phyloP scores from a whole-genome alignment of 2,797 vertebrate species.

The Loris lydekkerianus region DNA sequence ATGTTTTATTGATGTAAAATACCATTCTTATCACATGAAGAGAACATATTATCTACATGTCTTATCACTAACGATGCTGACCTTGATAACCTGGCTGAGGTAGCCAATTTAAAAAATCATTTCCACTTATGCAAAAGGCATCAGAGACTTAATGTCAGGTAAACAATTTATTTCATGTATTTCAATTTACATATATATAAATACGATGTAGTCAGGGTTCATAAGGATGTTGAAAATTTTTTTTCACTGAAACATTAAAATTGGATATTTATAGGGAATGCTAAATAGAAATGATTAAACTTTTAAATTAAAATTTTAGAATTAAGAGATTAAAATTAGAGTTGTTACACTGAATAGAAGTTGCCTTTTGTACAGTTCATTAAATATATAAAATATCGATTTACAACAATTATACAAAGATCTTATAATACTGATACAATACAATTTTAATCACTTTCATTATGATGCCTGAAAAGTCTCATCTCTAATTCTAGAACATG shows the following conservation, averaged over 20 bases:
- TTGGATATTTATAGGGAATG: conserved; percentile 36
- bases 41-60: neutral
- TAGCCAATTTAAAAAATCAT: neutral
- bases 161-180: neutral
- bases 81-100: neutral
- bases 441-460: conserved; percentile 2
- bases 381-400: conserved; percentile 41
- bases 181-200: conserved; percentile 6
- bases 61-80: conserved; percentile 3
- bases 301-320: conserved; percentile 3
- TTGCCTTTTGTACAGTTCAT: conserved; percentile 42
- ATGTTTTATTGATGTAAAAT: neutral
- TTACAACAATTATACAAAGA: conserved; percentile 17
- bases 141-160: neutral
- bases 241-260: conserved; percentile 53
- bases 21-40: neutral
- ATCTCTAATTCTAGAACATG: conserved; percentile 30
- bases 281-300: conserved; percentile 55
- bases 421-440: conserved; percentile 1
- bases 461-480: conserved; percentile 9
- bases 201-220: neutral
- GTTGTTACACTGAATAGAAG: conserved; percentile 47
- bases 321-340: conserved; percentile 34
- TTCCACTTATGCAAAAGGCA: neutral
- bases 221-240: conserved; percentile 22